Base-by-base conservation (phyloP, 2,888 invertebrate genomes). In the Ornithoptera priamus region DNA sequence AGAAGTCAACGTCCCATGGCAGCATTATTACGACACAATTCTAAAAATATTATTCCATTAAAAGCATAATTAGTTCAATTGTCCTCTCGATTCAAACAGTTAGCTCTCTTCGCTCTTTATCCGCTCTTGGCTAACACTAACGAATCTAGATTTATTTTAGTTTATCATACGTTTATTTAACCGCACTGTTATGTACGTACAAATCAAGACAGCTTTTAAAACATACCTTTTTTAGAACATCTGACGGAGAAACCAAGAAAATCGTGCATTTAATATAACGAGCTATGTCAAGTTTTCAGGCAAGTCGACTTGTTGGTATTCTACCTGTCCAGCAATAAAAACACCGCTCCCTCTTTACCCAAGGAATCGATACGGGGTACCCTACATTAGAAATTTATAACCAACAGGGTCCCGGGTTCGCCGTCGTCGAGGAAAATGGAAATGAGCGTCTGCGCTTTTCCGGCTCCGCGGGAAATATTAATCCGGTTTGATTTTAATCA, bases 341-440 rank as follows among this genome's bases (percentile, higher is more conserved):
- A 83, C 86, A 82, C 77, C 82, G 79, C 83, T 24, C 85, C 85
- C 85, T 80, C 84, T 80, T 75, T 75, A 72, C 77, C 81, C 78
- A 81, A 80, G 81, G 80, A 86, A 89, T 89, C 89, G 88, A 89
- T 88, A 83, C 77, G 73, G 79, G 78, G 83, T 79, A 78, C 65
- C 79, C 79, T 81, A 83, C 84, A 85, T 89, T 87, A 88, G 84
- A 85, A 84, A 89, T 90, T 89, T 90, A 91, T 88, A 84, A 81
- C 83, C 77, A 77, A 75, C 80, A 78, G 83, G 81, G 81, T 81
- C 77, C 80, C 71, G 77, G 75, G 75, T 78, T 78, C 76, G 76
- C 75, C 76, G 78, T 78, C 76, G 76, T 75, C 75, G 78, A 77
- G 81, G 82, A 78, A 83, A 85, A 87, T 84, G 82, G 77, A 81